phyloP scores from a whole-genome alignment of 2,797 vertebrate genomes.

The Argyrosomus regius region DNA sequence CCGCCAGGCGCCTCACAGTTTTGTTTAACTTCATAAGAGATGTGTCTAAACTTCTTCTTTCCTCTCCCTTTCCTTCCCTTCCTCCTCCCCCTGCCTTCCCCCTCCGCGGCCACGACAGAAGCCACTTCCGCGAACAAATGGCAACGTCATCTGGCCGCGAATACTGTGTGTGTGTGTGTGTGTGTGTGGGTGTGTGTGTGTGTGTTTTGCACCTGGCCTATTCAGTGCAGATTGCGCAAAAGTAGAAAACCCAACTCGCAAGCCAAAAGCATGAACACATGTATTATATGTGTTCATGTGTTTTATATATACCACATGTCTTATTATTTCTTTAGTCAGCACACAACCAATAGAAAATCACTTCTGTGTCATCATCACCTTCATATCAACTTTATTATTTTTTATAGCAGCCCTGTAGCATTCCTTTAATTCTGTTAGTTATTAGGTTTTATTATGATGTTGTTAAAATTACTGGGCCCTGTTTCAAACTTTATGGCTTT shows the following conservation, averaged over 20 bases:
- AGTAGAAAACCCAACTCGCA: conserved; percentile 28
- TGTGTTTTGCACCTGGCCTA: conserved; percentile 71
- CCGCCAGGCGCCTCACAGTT: conserved; percentile 12
- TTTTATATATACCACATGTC: neutral
- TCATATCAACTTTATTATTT: neutral
- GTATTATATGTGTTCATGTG: no score
- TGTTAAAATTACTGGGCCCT: neutral
- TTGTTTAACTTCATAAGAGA: conserved; percentile 62
- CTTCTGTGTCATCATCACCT: neutral
- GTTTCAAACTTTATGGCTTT: neutral
- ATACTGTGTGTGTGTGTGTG: conserved; percentile 11
- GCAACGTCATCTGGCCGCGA: conserved; percentile 81
- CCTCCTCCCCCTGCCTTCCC: conserved; percentile 65
- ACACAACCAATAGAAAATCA: neutral
- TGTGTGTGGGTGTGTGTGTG: conserved; percentile 15
- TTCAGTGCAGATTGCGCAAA: conserved; percentile 61
- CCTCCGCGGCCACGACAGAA: conserved; percentile 80
- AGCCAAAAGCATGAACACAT: neutral
- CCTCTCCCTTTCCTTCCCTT: conserved; percentile 73
- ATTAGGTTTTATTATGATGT: neutral
- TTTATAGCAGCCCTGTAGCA: neutral
- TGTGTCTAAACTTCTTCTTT: conserved; percentile 75
- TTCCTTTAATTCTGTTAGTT: neutral
- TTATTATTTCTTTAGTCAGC: no score
- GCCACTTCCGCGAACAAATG: conserved; percentile 87